Conservation (phyloP, 2,797 vertebrate species). For the Fistularia tabacaria region DNA sequence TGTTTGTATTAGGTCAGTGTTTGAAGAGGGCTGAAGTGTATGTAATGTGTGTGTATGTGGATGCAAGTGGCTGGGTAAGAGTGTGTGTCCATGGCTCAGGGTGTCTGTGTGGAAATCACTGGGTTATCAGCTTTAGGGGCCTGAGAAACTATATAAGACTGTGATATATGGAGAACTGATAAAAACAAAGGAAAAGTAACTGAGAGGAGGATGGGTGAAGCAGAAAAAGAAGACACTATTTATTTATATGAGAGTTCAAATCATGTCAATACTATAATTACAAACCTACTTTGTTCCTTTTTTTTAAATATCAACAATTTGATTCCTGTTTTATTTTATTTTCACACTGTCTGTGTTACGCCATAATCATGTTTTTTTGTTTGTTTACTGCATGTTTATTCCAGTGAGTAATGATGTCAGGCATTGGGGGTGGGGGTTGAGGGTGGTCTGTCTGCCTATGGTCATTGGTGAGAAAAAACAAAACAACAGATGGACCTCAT, state of each 20-base stretch:
- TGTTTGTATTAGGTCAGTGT: slow-evolving; percentile 24
- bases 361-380: background rate
- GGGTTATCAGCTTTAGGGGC: slow-evolving; percentile 59
- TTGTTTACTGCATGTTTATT: slow-evolving; percentile 29
- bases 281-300: background rate
- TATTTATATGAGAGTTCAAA: background rate
- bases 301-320: background rate
- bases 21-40: slow-evolving; percentile 21
- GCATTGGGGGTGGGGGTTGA: slow-evolving; percentile 1
- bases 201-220: slow-evolving; percentile 1
- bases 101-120: slow-evolving; percentile 48
- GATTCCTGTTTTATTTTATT: background rate
- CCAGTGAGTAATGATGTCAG: slow-evolving; percentile 40
- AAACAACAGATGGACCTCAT: slow-evolving; percentile 80
- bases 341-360: background rate
- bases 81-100: slow-evolving; percentile 17
- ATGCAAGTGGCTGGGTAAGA: slow-evolving; percentile 14
- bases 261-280: background rate
- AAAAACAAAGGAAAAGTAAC: slow-evolving; percentile 39
- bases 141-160: slow-evolving; percentile 56
- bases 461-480: slow-evolving; percentile 64
- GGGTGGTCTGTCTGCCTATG: slow-evolving; percentile 23
- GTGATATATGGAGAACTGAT: slow-evolving; percentile 46
- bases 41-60: slow-evolving; percentile 13
- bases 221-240: background rate